Evolutionary conservation across 2,888 invertebrate genomes (phyloP).

Genomic region (Campoplex capitator): DNA sequence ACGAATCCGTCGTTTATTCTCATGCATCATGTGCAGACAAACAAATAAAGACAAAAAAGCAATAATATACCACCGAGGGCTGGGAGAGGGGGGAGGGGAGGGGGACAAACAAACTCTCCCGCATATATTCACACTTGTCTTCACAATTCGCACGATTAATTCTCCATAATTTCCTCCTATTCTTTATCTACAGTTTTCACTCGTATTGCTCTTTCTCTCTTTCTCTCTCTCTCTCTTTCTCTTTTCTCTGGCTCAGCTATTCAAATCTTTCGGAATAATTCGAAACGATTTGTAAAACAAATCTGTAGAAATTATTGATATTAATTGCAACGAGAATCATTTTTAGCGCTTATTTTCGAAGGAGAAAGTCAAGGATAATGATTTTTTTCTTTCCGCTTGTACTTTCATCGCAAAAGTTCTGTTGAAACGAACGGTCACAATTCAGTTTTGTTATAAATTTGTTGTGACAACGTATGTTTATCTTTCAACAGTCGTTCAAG

Average conservation of each 20-base stretch:
- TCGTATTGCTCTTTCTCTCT: background rate
- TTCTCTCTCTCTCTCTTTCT: background rate
- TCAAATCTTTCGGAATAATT: slow-evolving; percentile 43
- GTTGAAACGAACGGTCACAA: background rate
- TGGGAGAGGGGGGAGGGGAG: no score
- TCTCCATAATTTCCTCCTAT: slow-evolving; percentile 18
- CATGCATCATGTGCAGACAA: slow-evolving; percentile 45
- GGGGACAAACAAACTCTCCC: slow-evolving; percentile 16
- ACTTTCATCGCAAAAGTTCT: background rate
- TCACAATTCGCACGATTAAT: slow-evolving; percentile 65
- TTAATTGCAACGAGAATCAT: background rate
- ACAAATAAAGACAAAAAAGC: slow-evolving; percentile 8
- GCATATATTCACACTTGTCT: slow-evolving; percentile 43
- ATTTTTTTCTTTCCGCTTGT: background rate
- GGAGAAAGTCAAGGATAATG: background rate
- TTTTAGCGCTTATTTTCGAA: background rate
- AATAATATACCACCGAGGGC: slow-evolving; percentile 12
- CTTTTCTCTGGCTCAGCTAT: slow-evolving; percentile 9
- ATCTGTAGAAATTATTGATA: background rate
- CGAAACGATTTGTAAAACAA: slow-evolving; percentile 10
- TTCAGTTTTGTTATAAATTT: background rate
- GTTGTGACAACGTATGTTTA: background rate
- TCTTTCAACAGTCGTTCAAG: background rate
- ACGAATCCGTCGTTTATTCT: slow-evolving; percentile 59
- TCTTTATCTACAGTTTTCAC: background rate